These are phyloP conservation scores for Meloidogyne floridensis DNA, from an alignment of 1,140 invertebrate genomes.

Conservation along the genomic window DNA sequence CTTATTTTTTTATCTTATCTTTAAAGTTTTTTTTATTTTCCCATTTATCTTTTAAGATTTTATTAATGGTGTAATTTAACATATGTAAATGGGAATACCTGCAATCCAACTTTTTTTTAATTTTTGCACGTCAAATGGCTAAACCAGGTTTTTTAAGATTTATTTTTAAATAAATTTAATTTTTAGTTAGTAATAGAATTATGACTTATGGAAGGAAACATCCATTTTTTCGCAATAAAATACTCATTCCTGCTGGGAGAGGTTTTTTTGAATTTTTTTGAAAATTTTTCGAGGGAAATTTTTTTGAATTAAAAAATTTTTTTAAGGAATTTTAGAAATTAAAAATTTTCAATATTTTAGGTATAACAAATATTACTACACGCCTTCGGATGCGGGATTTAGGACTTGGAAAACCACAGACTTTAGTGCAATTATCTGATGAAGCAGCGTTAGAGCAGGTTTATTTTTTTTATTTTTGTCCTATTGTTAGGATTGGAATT, in stretches of 20 bases:
- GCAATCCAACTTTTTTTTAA: neutral
- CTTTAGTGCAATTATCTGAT: neutral
- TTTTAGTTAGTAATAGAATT: neutral
- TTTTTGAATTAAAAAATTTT: no score
- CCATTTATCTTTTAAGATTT: neutral
- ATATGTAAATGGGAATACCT: neutral
- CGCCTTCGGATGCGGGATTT: neutral
- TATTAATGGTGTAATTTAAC: neutral
- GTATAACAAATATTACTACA: neutral
- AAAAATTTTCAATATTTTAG: neutral
- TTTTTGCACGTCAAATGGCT: slow-evolving; percentile 3
- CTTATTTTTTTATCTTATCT: no score
- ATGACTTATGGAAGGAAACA: neutral
- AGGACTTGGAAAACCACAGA: neutral
- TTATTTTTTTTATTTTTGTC: neutral
- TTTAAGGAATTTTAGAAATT: no score
- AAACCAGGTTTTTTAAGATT: neutral
- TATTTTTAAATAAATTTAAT: neutral
- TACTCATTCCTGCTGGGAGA: neutral
- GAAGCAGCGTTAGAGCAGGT: neutral
- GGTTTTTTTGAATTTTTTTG: neutral
- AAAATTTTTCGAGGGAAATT: no score
- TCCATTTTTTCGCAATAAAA: neutral
- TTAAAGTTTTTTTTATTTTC: no score
- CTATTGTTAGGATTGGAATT: no score